Conservation (phyloP, 2,888 invertebrate genomes). For the Diabrotica balteata region DNA sequence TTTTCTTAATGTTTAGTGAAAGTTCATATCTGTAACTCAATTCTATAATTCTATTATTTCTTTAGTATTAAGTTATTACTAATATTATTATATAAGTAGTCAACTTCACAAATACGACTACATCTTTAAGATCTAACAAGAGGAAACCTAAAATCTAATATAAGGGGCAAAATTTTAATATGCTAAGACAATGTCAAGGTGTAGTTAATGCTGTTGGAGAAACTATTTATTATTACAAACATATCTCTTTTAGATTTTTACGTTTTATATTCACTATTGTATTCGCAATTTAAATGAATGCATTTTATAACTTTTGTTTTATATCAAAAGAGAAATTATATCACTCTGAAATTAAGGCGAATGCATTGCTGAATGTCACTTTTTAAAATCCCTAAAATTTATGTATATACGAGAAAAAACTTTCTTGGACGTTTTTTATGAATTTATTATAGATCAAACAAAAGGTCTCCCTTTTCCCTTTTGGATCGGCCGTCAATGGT, state of each 20-base stretch:
- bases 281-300: not conserved
- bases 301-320: not conserved
- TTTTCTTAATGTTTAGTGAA: too few species aligned
- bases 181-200: not conserved
- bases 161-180: not conserved
- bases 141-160: too few species aligned
- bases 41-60: too few species aligned
- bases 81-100: too few species aligned
- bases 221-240: not conserved
- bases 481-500: not conserved
- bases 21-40: too few species aligned
- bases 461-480: not conserved
- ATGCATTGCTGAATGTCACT: not conserved
- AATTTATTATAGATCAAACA: not conserved
- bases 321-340: not conserved
- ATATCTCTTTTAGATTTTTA: not conserved
- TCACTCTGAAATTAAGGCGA: not conserved
- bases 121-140: too few species aligned
- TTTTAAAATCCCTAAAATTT: not conserved
- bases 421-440: not conserved
- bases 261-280: not conserved
- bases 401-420: not conserved
- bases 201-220: not conserved
- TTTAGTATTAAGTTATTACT: too few species aligned
- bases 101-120: too few species aligned